Conservation (phyloP, 1,140 invertebrate genomes). For the Hyphantria cunea region DNA sequence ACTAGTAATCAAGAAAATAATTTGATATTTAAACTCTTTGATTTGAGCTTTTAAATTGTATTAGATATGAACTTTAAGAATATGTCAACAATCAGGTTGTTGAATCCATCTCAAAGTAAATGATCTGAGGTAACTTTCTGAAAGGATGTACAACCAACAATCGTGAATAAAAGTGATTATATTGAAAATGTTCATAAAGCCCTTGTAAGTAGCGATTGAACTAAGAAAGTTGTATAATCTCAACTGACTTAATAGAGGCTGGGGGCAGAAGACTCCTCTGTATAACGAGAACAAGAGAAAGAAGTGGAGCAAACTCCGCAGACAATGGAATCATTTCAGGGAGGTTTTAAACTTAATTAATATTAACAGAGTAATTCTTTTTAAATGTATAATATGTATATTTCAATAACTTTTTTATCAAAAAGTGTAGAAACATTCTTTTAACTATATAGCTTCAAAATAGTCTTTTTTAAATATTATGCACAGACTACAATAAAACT, state of each 20-base stretch:
- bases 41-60: too few species aligned
- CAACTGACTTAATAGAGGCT: slow-evolving; percentile 1
- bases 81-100: too few species aligned
- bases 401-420: slow-evolving; percentile 25
- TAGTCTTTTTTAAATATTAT: too few species aligned
- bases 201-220: slow-evolving; percentile 19
- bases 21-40: too few species aligned
- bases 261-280: not conserved
- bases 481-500: too few species aligned
- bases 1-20: too few species aligned
- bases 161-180: slow-evolving; percentile 17
- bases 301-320: slow-evolving; percentile 3
- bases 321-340: slow-evolving; percentile 23
- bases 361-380: slow-evolving; percentile 10
- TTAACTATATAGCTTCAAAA: too few species aligned
- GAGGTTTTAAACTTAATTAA: slow-evolving; percentile 26
- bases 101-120: too few species aligned
- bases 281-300: slow-evolving; percentile 8
- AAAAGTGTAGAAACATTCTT: too few species aligned
- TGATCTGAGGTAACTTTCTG: too few species aligned
- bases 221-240: slow-evolving; percentile 27
- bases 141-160: not conserved
- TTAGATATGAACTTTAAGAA: too few species aligned
- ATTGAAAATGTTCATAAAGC: slow-evolving; percentile 13
- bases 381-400: too few species aligned